Base-by-base conservation (phyloP, 1,140 invertebrate species). In the Drosophila santomea region DNA sequence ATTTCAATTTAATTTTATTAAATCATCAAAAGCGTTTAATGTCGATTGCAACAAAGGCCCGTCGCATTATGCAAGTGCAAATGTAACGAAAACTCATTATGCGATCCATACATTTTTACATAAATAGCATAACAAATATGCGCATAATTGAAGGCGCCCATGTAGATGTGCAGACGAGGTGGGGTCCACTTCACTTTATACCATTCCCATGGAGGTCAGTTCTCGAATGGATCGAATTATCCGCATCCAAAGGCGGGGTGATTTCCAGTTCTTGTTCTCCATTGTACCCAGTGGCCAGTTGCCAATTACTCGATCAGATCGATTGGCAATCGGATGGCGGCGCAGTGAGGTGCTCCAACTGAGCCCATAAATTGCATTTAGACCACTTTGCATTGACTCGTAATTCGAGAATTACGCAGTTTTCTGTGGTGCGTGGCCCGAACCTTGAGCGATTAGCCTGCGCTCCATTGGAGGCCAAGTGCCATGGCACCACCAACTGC, bases 1-100 rank as follows among this genome's bases (percentile, higher is more conserved):
- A 89, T 80, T 83, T 83, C 67, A 83, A 83, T 77, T 88, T 88
- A 88, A 84, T 88, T 89, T 88, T 77, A 89, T 88, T 89, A 89
- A 88, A 89, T 88, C 84, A 88, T 88, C 84, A 85, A 89, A 77
- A 73, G 62, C 61, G 41, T 88, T 88, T 89, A 88, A 89, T 61
- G 58, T 52, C 68, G 74, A 86, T 74, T 88, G 82, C 76, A 78
- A 82, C 66, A 74, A 69, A 69, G 32, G 54, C 52, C 56, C 50
- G 25, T 56, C 25, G 47, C 47, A 74, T 75, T 75, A 75, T 78
- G 74, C 74, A 78, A 78, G 45, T 78, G 74, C 48, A 76, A 76
- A 76, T 76, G 73, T 76, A 76, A 67, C 74, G 67, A 71, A 76
- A 76, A 76, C 25, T 44, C 62, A 76, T 76, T 54, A 58, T 66